Conservation (phyloP, 2,888 invertebrate species). For the Platerodrilus igneus region DNA sequence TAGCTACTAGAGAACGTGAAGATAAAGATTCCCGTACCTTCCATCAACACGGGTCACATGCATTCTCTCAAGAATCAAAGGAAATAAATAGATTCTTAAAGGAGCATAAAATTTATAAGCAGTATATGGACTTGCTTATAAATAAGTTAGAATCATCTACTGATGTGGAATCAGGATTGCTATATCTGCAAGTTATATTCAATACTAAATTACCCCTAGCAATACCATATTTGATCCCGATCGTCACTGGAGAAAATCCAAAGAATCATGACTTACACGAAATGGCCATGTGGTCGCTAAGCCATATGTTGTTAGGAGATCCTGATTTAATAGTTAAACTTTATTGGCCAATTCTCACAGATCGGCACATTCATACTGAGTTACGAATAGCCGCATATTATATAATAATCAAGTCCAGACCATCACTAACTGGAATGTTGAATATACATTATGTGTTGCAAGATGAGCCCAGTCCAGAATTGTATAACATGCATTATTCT, state of each 20-base stretch:
- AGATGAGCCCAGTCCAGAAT: slow-evolving; percentile 7
- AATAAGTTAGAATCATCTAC: slow-evolving; percentile 32
- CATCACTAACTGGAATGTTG: slow-evolving; percentile 8
- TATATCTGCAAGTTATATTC: slow-evolving; percentile 48
- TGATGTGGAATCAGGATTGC: slow-evolving; percentile 42
- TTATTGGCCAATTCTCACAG: slow-evolving; percentile 14
- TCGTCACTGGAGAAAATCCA: slow-evolving; percentile 42
- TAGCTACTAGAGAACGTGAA: slow-evolving; percentile 39
- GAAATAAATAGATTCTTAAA: slow-evolving; percentile 17
- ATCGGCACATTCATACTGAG: slow-evolving; percentile 6
- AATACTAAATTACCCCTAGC: slow-evolving; percentile 47
- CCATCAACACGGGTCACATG: slow-evolving; percentile 5
- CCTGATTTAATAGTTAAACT: slow-evolving; percentile 8
- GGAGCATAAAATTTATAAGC: slow-evolving; percentile 27
- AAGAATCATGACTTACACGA: slow-evolving; percentile 42
- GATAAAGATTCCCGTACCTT: slow-evolving; percentile 6
- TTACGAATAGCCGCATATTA: slow-evolving; percentile 12
- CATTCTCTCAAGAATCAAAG: not conserved
- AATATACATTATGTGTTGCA: slow-evolving; percentile 13
- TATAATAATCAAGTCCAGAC: slow-evolving; percentile 13
- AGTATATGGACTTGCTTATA: slow-evolving; percentile 32
- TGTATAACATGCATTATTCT: slow-evolving; percentile 14
- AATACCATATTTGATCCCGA: slow-evolving; percentile 44
- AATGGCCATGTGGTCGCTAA: slow-evolving; percentile 46
- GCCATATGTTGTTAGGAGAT: slow-evolving; percentile 31